Base-by-base conservation (phyloP, 1,140 invertebrate genomes). In the Drosophila athabasca region DNA sequence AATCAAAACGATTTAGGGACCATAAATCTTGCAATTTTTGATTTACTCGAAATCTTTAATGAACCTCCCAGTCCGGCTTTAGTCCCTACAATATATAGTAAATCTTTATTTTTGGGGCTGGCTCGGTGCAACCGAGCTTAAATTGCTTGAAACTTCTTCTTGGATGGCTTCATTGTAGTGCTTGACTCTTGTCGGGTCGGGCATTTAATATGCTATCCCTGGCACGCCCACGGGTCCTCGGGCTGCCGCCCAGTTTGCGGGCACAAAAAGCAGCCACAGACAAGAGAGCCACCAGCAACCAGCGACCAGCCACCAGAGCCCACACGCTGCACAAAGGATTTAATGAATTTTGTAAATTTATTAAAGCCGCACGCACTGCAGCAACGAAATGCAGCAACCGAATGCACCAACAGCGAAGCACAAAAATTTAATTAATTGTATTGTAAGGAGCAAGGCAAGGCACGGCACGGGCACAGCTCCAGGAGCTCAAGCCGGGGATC, bases 341-440 rank as follows among this genome's bases (percentile, higher is more conserved):
- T 64, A 82, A 78, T 82, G 64, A 67, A 76, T 82, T 83, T 88
- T 79, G 77, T 83, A 73, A 79, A 88, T 88, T 76, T 88, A 83
- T 87, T 87, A 76, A 88, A 87, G 79, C 79, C 75, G 46, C 75
- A 85, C 58, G 64, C 69, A 67, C 50, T 66, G 79, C 62, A 65
- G 62, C 62, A 39, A 9, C 39, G 41, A 70, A 24, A 22, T 64
- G 22, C 54, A 45, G 22, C 54, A 45, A 58, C 24, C 64, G 9
- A 61, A 61, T 51, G 53, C 55, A 52, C n/a, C 64, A 67, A 62
- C 43, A 60, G 50, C 49, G 64, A 44, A 45, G 59, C 26, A 51
- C 35, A 79, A 88, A 87, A 87, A 87, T 87, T 79, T 88, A 87
- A 87, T 87, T 87, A 87, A 87, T 87, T 87, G 83, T 83, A 83